A percentile compares a stretch with the other conserved stretches of the same genome.
phyloP scores from a whole-genome alignment of 2,797 vertebrate species.

The Pelodytes ibericus region DNA sequence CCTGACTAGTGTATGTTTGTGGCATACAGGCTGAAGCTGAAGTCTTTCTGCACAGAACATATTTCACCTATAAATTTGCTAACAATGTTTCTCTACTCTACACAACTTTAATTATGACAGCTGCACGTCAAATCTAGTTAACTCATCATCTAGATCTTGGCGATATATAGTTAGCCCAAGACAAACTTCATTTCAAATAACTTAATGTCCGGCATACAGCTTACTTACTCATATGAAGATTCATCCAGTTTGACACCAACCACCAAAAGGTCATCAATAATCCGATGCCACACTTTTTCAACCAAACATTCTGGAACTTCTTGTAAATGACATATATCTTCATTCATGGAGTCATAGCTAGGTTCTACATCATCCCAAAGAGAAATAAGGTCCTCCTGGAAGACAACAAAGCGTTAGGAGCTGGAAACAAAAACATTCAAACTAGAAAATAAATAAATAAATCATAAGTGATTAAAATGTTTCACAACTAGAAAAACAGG shows the following conservation, averaged over 20 bases:
- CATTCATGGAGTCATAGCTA: slow-evolving; percentile 55
- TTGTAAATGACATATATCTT: slow-evolving; percentile 58
- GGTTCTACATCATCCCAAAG: slow-evolving; percentile 84
- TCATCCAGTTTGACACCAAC: slow-evolving; percentile 79
- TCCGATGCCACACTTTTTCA: slow-evolving; percentile 84
- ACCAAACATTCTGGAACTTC: slow-evolving; percentile 66
- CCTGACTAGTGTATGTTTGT: no score
- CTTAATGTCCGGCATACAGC: no score
- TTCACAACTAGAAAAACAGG: no score
- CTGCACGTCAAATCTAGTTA: no score
- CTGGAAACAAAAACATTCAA: not conserved
- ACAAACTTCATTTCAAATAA: no score
- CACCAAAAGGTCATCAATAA: slow-evolving; percentile 80
- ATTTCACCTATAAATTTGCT: no score
- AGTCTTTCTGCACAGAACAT: no score
- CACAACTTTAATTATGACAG: no score
- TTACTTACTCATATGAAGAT: slow-evolving; percentile 77
- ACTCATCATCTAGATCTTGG: no score
- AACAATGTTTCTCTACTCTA: no score
- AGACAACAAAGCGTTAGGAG: slow-evolving; percentile 48
- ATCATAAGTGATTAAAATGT: not conserved
- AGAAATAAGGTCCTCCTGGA: slow-evolving; percentile 84
- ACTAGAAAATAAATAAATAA: not conserved
- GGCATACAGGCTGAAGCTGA: no score
- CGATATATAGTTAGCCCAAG: no score